These are phyloP conservation scores for Rhinolophus sinicus DNA, from an alignment of 2,113 vertebrate genomes.

Conservation along the genomic window DNA sequence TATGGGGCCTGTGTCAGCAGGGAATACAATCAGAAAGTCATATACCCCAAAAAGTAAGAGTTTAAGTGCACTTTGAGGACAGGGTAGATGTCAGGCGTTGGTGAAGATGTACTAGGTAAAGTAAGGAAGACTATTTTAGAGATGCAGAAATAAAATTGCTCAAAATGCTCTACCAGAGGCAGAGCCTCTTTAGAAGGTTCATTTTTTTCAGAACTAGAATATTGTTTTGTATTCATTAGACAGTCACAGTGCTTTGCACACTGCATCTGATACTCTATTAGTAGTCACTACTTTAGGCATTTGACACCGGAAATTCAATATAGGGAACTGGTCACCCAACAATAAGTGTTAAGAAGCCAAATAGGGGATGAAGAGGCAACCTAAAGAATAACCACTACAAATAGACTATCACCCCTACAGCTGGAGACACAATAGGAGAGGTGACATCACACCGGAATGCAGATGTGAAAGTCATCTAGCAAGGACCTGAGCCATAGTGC, in stretches of 20 bases:
- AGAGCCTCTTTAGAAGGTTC: not conserved
- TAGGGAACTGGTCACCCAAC: not conserved
- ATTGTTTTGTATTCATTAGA: not conserved
- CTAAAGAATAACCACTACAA: not conserved
- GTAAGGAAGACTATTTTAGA: not conserved
- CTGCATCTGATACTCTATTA: not conserved
- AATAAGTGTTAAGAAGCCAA: not conserved
- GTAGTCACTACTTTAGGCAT: not conserved
- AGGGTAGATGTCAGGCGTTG: not conserved
- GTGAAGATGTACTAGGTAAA: not conserved
- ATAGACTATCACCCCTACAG: not conserved
- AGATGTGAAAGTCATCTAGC: not conserved
- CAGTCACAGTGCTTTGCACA: not conserved
- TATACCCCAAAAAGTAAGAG: not conserved
- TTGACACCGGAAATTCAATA: not conserved
- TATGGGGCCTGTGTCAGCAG: not conserved
- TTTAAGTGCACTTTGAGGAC: not conserved
- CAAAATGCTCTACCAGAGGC: not conserved
- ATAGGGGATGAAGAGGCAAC: not conserved
- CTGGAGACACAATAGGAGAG: not conserved
- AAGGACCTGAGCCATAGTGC: not conserved
- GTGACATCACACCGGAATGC: not conserved
- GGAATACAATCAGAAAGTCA: not conserved
- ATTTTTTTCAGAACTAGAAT: not conserved
- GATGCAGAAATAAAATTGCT: slow-evolving; percentile 16